Evolutionary conservation across 2,888 invertebrate genomes (phyloP).

Genomic region (Pycnomerus fuliginosus): DNA sequence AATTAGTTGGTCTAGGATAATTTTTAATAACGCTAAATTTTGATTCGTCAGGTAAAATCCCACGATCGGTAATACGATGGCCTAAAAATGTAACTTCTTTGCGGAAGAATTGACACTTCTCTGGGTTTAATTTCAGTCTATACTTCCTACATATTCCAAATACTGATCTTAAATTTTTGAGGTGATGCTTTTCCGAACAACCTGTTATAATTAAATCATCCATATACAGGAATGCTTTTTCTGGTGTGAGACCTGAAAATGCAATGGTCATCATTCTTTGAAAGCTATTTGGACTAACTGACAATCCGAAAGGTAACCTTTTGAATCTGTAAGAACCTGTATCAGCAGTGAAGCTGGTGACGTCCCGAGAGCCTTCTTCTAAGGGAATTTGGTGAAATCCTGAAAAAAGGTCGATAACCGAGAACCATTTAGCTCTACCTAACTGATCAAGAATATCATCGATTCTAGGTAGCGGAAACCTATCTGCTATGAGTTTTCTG

Average conservation of each 20-base stretch:
- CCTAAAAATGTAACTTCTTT: too few relatives aligned
- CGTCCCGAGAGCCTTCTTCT: too few relatives aligned
- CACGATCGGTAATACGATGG: constrained; percentile 3
- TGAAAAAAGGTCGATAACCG: too few relatives aligned
- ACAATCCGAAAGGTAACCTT: constrained; percentile 29
- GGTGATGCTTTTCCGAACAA: too few relatives aligned
- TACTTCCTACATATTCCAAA: too few relatives aligned
- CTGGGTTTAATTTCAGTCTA: too few relatives aligned
- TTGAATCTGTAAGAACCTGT: constrained; percentile 26
- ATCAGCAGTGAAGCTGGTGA: constrained; percentile 27
- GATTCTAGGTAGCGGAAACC: constrained; percentile 26
- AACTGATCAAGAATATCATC: constrained; percentile 27
- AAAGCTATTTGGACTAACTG: constrained; percentile 30
- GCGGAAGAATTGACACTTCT: constrained; percentile 23
- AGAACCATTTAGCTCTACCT: constrained; percentile 27
- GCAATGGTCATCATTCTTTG: constrained; percentile 36
- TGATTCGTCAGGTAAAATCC: not conserved
- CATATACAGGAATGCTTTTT: too few relatives aligned
- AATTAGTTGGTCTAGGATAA: too few relatives aligned
- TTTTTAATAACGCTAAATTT: not conserved
- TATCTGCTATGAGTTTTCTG: constrained; percentile 16
- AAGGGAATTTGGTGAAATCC: too few relatives aligned
- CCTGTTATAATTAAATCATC: too few relatives aligned
- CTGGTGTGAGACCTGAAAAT: too few relatives aligned
- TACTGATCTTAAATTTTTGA: constrained; percentile 17